A percentile compares a stretch with the other conserved stretches of the same genome.
Conservation (phyloP, 2,888 invertebrate genomes). For the Polietes domitor region DNA sequence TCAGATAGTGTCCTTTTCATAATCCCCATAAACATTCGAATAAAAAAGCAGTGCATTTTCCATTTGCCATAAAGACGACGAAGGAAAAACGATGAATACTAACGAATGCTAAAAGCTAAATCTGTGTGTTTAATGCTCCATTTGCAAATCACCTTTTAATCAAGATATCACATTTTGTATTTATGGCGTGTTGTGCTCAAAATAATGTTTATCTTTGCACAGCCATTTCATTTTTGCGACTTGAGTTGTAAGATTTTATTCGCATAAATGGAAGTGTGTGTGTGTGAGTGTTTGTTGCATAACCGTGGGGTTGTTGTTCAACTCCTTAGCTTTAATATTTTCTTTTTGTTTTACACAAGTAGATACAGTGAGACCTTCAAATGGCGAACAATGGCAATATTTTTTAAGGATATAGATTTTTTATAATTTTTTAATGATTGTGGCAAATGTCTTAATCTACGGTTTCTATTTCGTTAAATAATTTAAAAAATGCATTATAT, state of each 20-base stretch:
- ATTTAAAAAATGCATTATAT: too few relatives aligned
- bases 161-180: constrained; percentile 60
- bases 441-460: too few relatives aligned
- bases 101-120: constrained; percentile 4
- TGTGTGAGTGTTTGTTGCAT: constrained; percentile 3
- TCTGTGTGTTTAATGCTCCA: constrained; percentile 54
- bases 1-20: constrained; percentile 15
- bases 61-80: not conserved
- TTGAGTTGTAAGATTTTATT: constrained; percentile 4
- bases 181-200: constrained; percentile 27
- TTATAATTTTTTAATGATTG: too few relatives aligned
- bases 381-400: too few relatives aligned
- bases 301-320: constrained; percentile 10
- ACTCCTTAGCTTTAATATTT: not conserved
- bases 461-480: too few relatives aligned
- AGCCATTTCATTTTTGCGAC: constrained; percentile 12
- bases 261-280: too few relatives aligned
- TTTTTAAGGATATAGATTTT: too few relatives aligned
- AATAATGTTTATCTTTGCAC: constrained; percentile 55
- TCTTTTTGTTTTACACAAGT: constrained; percentile 2
- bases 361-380: too few relatives aligned
- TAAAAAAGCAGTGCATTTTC: not conserved
- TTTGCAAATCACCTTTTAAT: constrained; percentile 53
- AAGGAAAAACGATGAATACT: constrained; percentile 8
- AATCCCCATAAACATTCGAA: constrained; percentile 11